These are phyloP conservation scores for Melopsittacus undulatus DNA, from an alignment of 2,797 vertebrate species.

Conservation along the genomic window DNA sequence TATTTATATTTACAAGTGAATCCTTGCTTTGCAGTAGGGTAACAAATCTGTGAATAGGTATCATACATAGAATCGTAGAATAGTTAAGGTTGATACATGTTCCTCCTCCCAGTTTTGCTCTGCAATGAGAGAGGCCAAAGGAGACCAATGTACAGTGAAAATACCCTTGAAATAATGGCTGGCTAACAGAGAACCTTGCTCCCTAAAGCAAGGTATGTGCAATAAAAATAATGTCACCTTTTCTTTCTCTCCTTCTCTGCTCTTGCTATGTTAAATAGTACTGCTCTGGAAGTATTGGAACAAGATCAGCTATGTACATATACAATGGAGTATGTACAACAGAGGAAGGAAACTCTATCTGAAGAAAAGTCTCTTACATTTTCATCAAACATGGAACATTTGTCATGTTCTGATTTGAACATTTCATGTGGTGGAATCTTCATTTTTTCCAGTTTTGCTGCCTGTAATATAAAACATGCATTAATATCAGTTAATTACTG, in stretches of 20 bases:
- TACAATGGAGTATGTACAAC: too few species aligned
- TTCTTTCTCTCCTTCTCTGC: background rate
- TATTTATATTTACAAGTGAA: background rate
- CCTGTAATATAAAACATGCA: conserved; percentile 75
- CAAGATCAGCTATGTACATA: background rate
- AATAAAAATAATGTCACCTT: background rate
- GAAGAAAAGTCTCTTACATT: conserved; percentile 79
- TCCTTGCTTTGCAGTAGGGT: background rate
- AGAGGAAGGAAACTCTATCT: background rate
- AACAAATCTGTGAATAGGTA: background rate
- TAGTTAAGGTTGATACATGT: background rate
- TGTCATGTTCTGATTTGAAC: conserved; percentile 88
- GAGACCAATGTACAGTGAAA: background rate
- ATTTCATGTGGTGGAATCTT: conserved; percentile 89
- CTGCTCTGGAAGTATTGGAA: background rate
- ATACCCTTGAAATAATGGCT: background rate
- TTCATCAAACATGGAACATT: conserved; percentile 93
- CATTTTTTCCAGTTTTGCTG: conserved; percentile 91
- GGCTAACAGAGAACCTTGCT: background rate
- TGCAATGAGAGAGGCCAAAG: background rate
- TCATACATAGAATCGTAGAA: background rate
- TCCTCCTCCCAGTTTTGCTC: background rate
- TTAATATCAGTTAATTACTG: conserved; percentile 2
- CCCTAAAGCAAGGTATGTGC: background rate
- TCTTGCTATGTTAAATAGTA: rapidly evolving